phyloP scores from a whole-genome alignment of 2,888 invertebrate genomes.

The Hydrotaea cyrtoneurina region DNA sequence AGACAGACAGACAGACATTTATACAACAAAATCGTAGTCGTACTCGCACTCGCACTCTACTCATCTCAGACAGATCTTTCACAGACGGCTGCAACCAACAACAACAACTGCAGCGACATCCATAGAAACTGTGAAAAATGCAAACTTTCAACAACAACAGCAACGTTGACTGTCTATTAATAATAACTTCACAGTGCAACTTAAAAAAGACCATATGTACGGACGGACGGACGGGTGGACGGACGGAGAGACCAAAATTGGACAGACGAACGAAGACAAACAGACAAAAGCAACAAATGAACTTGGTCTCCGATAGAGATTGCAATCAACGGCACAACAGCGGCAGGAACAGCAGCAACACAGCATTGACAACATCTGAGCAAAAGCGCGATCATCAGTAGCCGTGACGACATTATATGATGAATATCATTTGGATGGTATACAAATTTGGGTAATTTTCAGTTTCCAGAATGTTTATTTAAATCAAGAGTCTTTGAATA shows the following conservation, averaged over 20 bases:
- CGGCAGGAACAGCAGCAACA: constrained; percentile 46
- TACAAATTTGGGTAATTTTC: neutral
- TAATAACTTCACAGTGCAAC: constrained; percentile 45
- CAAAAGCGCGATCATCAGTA: constrained; percentile 63
- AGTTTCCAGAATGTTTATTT: too few relatives aligned
- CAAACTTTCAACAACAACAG: constrained; percentile 37
- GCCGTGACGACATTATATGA: constrained; percentile 37
- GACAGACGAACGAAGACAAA: constrained; percentile 39
- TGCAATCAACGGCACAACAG: constrained; percentile 45
- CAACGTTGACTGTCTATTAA: constrained; percentile 57
- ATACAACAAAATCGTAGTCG: too few relatives aligned
- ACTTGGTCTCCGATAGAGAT: constrained; percentile 61
- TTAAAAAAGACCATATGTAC: constrained; percentile 15
- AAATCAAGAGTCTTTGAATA: too few relatives aligned
- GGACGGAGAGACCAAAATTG: neutral
- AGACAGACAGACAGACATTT: constrained; percentile 19
- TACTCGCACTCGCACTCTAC: neutral
- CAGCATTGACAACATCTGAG: constrained; percentile 53
- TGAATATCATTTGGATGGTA: neutral
- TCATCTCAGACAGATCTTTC: constrained; percentile 53
- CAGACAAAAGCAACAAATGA: constrained; percentile 52
- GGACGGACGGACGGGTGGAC: neutral
- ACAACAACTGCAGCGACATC: constrained; percentile 28
- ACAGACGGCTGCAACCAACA: constrained; percentile 36
- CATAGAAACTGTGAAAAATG: constrained; percentile 45